Conservation (phyloP, 2,888 invertebrate genomes). For the Anoplius nigerrimus region DNA sequence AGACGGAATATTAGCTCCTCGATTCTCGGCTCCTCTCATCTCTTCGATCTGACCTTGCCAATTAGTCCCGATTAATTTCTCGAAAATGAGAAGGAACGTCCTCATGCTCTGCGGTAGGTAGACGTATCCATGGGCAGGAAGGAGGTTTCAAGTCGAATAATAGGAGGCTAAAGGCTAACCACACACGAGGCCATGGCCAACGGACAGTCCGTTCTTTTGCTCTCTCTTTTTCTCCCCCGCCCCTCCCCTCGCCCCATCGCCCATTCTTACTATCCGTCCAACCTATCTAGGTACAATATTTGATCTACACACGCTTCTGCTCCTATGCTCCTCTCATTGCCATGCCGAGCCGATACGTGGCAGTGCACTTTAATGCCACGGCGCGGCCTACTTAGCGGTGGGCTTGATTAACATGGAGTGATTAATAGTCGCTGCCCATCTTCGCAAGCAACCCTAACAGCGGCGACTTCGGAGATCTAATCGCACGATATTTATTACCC, state of each 20-base stretch:
- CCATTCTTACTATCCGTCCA: constrained; percentile 7
- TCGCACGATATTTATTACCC: constrained; percentile 72
- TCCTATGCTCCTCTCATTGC: constrained; percentile 23
- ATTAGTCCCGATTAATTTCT: constrained; percentile 67
- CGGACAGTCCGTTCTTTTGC: constrained; percentile 11
- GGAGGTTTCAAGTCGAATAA: constrained; percentile 54
- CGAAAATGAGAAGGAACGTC: constrained; percentile 60
- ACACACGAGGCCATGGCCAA: constrained; percentile 42
- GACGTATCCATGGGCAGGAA: constrained; percentile 28
- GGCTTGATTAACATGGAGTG: constrained; percentile 71
- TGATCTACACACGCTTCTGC: constrained; percentile 20
- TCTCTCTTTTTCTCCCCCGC: constrained; percentile 9
- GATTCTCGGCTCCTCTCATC: no score
- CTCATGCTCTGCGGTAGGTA: constrained; percentile 68
- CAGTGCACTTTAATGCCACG: constrained; percentile 64
- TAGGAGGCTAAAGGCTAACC: constrained; percentile 57
- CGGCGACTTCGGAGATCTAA: constrained; percentile 66
- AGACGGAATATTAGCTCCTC: no score
- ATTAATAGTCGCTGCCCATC: constrained; percentile 69
- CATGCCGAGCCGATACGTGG: constrained; percentile 48
- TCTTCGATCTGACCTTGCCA: constrained; percentile 44
- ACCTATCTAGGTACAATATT: constrained; percentile 17
- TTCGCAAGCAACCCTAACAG: constrained; percentile 55
- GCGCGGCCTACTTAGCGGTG: constrained; percentile 71
- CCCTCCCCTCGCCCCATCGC: no score